Evolutionary conservation across 2,113 vertebrate genomes (phyloP).

Genomic region (Choloepus hoffmanni): DNA sequence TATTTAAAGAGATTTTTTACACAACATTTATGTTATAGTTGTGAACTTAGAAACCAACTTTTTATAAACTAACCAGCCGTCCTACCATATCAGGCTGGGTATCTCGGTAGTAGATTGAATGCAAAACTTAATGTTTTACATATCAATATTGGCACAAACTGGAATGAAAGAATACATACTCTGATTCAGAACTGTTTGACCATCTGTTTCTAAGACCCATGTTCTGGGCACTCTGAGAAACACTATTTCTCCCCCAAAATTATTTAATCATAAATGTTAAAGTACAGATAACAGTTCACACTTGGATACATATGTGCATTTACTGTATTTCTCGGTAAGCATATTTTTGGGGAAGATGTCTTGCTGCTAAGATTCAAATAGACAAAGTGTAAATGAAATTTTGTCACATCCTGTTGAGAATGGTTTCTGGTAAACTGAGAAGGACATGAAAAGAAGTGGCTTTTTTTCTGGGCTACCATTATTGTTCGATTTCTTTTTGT

Average conservation of each 20-base stretch:
- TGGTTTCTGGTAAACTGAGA: slow-evolving; percentile 77
- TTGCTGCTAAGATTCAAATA: slow-evolving; percentile 64
- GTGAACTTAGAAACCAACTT: slow-evolving; percentile 69
- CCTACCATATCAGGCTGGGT: background rate
- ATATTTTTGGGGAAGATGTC: slow-evolving; percentile 66
- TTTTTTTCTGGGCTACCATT: slow-evolving; percentile 59
- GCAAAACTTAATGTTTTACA: slow-evolving; percentile 22
- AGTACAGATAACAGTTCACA: slow-evolving; percentile 54
- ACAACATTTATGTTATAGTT: slow-evolving; percentile 72
- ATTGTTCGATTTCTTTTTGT: slow-evolving; percentile 75
- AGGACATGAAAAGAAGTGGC: slow-evolving; percentile 66
- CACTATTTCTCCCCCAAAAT: background rate
- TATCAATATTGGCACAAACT: slow-evolving; percentile 54
- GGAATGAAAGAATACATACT: slow-evolving; percentile 59
- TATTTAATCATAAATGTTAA: slow-evolving; percentile 50
- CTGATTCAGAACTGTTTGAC: slow-evolving; percentile 54
- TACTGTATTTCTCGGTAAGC: slow-evolving; percentile 69
- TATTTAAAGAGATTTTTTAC: slow-evolving; percentile 61
- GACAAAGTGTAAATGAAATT: slow-evolving; percentile 46
- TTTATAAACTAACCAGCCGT: background rate
- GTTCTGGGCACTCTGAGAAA: slow-evolving; percentile 58
- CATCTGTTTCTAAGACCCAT: slow-evolving; percentile 36
- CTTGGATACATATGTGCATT: slow-evolving; percentile 66
- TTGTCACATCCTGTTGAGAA: slow-evolving; percentile 72
- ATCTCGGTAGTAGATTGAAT: slow-evolving; percentile 30